Conservation (phyloP, 1,140 invertebrate genomes). For the Temnothorax longispinosus region DNA sequence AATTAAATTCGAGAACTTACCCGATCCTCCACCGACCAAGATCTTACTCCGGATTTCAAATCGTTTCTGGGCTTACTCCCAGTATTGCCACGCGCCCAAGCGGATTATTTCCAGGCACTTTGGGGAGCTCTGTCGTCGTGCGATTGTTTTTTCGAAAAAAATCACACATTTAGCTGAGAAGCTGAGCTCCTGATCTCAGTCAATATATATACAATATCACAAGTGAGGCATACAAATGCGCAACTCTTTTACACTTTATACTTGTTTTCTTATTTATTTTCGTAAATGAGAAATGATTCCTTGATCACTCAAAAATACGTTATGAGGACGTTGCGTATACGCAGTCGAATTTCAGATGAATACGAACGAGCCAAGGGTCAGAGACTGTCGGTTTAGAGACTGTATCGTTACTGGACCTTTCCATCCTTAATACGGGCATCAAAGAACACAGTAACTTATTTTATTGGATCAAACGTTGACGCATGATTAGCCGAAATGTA, state of each 20-base stretch:
- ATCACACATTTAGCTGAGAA: slow-evolving; percentile 53
- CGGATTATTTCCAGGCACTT: slow-evolving; percentile 69
- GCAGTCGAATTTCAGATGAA: slow-evolving; percentile 72
- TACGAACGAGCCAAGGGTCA: slow-evolving; percentile 18
- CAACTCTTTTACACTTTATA: not conserved
- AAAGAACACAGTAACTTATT: slow-evolving; percentile 80
- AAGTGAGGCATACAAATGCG: not conserved
- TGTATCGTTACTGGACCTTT: slow-evolving; percentile 63
- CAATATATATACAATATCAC: not conserved
- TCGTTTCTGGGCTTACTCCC: slow-evolving; percentile 38
- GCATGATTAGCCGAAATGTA: slow-evolving; percentile 82
- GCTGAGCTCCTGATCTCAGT: slow-evolving; percentile 16
- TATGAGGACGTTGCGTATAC: slow-evolving; percentile 50
- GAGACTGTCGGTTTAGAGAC: not conserved
- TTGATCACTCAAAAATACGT: not conserved
- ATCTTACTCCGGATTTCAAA: slow-evolving; percentile 72
- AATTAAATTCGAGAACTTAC: slow-evolving; percentile 84
- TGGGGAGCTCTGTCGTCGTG: slow-evolving; percentile 22
- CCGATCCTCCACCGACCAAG: slow-evolving; percentile 71
- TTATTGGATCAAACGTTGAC: slow-evolving; percentile 81
- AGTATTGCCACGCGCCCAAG: slow-evolving; percentile 58
- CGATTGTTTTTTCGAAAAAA: slow-evolving; percentile 35
- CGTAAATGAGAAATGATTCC: not conserved
- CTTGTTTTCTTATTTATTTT: not conserved
- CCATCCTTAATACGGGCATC: slow-evolving; percentile 75